A percentile compares a stretch with the other conserved stretches of the same genome.
These are phyloP conservation scores for Cheilosia pagana DNA, from an alignment of 2,888 invertebrate species.

Conservation along the genomic window DNA sequence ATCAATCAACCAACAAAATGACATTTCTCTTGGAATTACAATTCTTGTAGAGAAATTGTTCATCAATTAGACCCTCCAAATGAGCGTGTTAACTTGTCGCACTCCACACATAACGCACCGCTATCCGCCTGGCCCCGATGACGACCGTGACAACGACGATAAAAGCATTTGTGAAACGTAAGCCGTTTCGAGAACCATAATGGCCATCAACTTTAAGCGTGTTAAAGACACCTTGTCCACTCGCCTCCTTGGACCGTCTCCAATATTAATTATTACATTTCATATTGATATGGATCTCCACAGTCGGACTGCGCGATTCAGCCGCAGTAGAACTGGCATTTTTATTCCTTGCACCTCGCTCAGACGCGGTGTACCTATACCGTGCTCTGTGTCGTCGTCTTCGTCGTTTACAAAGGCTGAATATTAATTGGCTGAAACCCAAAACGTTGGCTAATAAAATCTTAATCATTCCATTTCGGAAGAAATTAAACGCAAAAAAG, in stretches of 20 bases:
- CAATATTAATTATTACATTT: slow-evolving; percentile 75
- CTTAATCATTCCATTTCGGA: slow-evolving; percentile 75
- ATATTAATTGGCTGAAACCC: slow-evolving; percentile 75
- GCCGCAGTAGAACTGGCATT: slow-evolving; percentile 39
- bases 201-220: slow-evolving; percentile 69
- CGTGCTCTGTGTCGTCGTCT: slow-evolving; percentile 55
- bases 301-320: slow-evolving; percentile 27
- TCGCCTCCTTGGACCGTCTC: slow-evolving; percentile 54
- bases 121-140: not conserved
- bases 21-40: slow-evolving; percentile 64
- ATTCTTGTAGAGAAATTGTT: slow-evolving; percentile 55
- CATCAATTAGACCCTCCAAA: slow-evolving; percentile 67
- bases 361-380: not conserved
- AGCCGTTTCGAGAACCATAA: slow-evolving; percentile 66
- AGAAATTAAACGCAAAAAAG: slow-evolving; percentile 72
- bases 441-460: slow-evolving; percentile 75
- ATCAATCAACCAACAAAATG: slow-evolving; percentile 42
- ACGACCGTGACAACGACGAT: slow-evolving; percentile 28
- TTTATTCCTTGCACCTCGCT: slow-evolving; percentile 41
- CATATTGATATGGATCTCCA: slow-evolving; percentile 68
- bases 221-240: slow-evolving; percentile 69
- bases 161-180: slow-evolving; percentile 62
- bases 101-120: slow-evolving; percentile 54
- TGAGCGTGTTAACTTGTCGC: slow-evolving; percentile 73
- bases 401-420: slow-evolving; percentile 71